Percentiles rank a stretch among this genome's conserved stretches.
These are phyloP conservation scores for Heliconius congener DNA, from an alignment of 1,140 invertebrate species.

Conservation along the genomic window DNA sequence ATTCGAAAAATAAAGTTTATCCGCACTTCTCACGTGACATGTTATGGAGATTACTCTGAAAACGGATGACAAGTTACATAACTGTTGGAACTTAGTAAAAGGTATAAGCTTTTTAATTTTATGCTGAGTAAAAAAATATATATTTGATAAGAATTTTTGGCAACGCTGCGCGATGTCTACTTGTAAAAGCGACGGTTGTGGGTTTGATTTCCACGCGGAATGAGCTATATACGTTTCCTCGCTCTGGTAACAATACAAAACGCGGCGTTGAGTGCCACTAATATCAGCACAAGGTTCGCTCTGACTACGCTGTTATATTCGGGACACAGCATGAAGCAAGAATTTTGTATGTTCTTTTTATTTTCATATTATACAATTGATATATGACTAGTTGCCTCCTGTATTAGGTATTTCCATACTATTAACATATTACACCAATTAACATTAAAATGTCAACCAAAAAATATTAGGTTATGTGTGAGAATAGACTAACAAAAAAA, in stretches of 20 bases:
- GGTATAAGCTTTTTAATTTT: not conserved
- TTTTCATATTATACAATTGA: too few species aligned
- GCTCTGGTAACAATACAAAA: not conserved
- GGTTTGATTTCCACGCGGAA: not conserved
- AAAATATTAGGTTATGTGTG: too few species aligned
- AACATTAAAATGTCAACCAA: too few species aligned
- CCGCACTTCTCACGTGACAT: constrained; percentile 3
- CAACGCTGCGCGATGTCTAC: too few species aligned
- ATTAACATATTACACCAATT: too few species aligned
- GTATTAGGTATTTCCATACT: too few species aligned
- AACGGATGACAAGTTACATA: constrained; percentile 3
- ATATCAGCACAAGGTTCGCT: not conserved
- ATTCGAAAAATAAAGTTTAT: constrained; percentile 2
- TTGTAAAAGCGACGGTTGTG: not conserved
- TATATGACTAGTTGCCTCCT: too few species aligned
- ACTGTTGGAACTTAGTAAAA: not conserved
- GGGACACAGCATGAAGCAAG: not conserved
- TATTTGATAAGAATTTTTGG: too few species aligned
- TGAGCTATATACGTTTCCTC: not conserved
- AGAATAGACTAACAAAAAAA: too few species aligned
- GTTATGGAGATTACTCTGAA: constrained; percentile 6
- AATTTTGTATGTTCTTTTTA: too few species aligned
- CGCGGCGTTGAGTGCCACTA: not conserved
- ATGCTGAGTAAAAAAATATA: too few species aligned
- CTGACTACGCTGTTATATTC: not conserved